Conservation (phyloP, 2,797 vertebrate species). For the Corythornis leucogaster region DNA sequence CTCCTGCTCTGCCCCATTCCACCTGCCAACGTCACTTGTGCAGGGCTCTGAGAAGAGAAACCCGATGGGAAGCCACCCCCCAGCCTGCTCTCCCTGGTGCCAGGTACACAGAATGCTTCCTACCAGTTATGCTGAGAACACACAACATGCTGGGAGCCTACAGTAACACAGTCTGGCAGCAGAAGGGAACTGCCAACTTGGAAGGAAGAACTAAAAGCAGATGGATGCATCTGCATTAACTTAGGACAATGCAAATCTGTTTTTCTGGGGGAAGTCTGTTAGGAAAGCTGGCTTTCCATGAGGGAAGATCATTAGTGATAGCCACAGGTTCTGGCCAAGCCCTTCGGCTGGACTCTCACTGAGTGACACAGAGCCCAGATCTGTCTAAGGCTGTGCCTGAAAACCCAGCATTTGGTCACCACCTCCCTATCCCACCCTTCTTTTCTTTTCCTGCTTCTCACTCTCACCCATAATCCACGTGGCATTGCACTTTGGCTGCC, state of each 20-base stretch:
- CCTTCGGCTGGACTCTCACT: not conserved
- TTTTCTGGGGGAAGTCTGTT: constrained; percentile 22
- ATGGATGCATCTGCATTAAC: constrained; percentile 62
- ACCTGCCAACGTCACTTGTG: not conserved
- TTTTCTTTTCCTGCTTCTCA: not conserved
- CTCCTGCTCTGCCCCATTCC: not conserved
- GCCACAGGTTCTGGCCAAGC: not conserved
- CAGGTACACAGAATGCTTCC: constrained; percentile 50
- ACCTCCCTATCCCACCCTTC: not conserved
- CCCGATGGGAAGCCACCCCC: not conserved
- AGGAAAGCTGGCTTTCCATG: constrained; percentile 17
- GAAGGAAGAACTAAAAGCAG: constrained; percentile 58
- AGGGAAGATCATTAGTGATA: not conserved
- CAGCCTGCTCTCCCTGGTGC: not conserved
- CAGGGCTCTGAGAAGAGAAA: not conserved
- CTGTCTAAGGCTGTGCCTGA: not conserved
- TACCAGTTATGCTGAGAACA: not conserved
- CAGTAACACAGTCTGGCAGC: constrained; percentile 52
- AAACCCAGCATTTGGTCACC: not conserved
- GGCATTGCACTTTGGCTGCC: not conserved
- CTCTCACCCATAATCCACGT: not conserved
- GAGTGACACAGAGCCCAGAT: not conserved
- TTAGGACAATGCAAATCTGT: constrained; percentile 52
- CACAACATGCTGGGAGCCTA: constrained; percentile 14
- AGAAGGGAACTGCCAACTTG: constrained; percentile 38